Evolutionary conservation across 2,888 invertebrate species (phyloP).

Genomic region (Ctena decussata): DNA sequence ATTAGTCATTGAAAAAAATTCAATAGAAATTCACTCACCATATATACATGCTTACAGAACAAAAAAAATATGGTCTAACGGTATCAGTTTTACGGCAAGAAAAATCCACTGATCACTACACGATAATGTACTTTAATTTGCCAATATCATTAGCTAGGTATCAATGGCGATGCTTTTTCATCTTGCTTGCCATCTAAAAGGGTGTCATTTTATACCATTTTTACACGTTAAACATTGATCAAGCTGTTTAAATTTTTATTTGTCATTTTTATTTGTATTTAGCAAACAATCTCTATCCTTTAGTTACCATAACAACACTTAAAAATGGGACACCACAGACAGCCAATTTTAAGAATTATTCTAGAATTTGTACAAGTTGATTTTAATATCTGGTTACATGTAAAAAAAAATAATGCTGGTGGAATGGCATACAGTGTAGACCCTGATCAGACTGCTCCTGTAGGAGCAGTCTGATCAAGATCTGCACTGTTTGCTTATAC

Average conservation of each 20-base stretch:
- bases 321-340: neutral
- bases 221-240: neutral
- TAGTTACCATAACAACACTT: neutral
- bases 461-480: no score
- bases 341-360: no score
- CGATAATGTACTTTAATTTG: neutral
- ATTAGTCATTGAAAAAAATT: conserved; percentile 16
- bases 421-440: no score
- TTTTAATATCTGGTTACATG: no score
- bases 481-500: no score
- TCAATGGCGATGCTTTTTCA: neutral
- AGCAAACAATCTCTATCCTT: conserved; percentile 9
- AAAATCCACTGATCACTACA: no score
- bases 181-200: no score
- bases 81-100: neutral
- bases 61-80: neutral
- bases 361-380: no score
- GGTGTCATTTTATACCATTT: no score
- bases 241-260: neutral
- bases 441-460: no score
- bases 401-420: no score
- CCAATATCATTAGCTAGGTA: neutral
- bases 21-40: conserved; percentile 14
- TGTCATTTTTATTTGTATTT: conserved; percentile 4
- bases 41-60: conserved; percentile 12